These are phyloP conservation scores for Chlorospingus semifuscus DNA, from an alignment of 2,797 vertebrate genomes.

Conservation along the genomic window DNA sequence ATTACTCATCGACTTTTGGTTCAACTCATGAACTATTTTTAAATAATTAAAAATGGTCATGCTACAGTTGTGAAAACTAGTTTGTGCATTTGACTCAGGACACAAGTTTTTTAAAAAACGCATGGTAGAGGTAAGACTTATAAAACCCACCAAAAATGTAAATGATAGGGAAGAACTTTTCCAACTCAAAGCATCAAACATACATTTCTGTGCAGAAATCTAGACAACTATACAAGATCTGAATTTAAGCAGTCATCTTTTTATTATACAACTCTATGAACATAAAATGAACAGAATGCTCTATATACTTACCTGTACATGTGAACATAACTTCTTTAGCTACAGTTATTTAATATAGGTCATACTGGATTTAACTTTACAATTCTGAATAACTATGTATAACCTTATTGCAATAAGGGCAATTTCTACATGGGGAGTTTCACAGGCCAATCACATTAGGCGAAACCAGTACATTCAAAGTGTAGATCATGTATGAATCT, in stretches of 20 bases:
- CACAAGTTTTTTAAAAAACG: conserved; percentile 65
- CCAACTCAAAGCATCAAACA: conserved; percentile 82
- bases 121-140: conserved; percentile 75
- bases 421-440: conserved; percentile 79
- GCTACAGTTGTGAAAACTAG: conserved; percentile 71
- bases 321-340: conserved; percentile 84
- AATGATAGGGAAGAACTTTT: conserved; percentile 80
- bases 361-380: conserved; percentile 83
- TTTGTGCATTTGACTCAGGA: conserved; percentile 73
- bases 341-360: conserved; percentile 81
- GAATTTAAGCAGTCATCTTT: conserved; percentile 88
- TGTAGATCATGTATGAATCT: conserved; percentile 66
- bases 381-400: conserved; percentile 85
- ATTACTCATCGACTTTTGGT: conserved; percentile 25
- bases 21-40: conserved; percentile 58
- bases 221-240: conserved; percentile 94
- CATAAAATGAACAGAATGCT: conserved; percentile 88
- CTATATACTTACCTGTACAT: conserved; percentile 92
- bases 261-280: conserved; percentile 96
- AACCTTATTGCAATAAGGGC: conserved; percentile 92
- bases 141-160: conserved; percentile 73
- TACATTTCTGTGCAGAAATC: conserved; percentile 89
- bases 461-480: conserved; percentile 80
- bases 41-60: conserved; percentile 73
- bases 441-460: conserved; percentile 79